Base-by-base conservation (phyloP, 2,797 vertebrate species). In the Decapterus maruadsi region DNA sequence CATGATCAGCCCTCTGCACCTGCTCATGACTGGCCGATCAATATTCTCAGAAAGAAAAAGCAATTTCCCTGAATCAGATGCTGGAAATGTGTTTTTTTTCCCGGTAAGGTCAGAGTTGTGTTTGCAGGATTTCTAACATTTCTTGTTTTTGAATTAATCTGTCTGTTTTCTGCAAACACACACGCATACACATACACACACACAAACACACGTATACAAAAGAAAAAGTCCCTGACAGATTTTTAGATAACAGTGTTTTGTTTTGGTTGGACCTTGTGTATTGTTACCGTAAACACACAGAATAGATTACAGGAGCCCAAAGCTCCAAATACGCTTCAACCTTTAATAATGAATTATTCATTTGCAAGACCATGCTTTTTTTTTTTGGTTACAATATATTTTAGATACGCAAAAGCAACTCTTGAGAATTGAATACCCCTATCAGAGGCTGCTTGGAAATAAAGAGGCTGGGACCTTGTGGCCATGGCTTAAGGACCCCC, bases 21-120 rank as follows among this genome's bases (percentile, higher is more conserved):
- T 85, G 81, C 77, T 83, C 63, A 31, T 59, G 74, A 83, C 77
- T 71, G 59, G 0, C 65, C 62, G 7, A 77, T 89, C 82, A 51
- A 89, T 90, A 82, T 55, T 56, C 77, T 60, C 45, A 20, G 53
- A 72, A 68, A 72, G 56, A 80, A 78, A 87, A 87, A 75, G 36
- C 60, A 19, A 69, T 77, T 78, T 81, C 66, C 68, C 45, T 14
- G 56, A 80, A 83, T 77, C 59, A 59, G 26, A 70, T 54, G 59
- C 61, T 71, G 70, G 53, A 75, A 79, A 72, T 77, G 61, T 78
- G 80, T 29, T 71, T 8, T 36, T 36, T 36, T 36, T 36, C 8
- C 8, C 8, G 3, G 16, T 75, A 65, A 81, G 62, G 77, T 76
- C 73, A 55, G 13, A 54, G 61, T 61, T 72, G 51, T 82, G 12